Base-by-base conservation (phyloP, 2,797 vertebrate species). In the Tapera naevia region DNA sequence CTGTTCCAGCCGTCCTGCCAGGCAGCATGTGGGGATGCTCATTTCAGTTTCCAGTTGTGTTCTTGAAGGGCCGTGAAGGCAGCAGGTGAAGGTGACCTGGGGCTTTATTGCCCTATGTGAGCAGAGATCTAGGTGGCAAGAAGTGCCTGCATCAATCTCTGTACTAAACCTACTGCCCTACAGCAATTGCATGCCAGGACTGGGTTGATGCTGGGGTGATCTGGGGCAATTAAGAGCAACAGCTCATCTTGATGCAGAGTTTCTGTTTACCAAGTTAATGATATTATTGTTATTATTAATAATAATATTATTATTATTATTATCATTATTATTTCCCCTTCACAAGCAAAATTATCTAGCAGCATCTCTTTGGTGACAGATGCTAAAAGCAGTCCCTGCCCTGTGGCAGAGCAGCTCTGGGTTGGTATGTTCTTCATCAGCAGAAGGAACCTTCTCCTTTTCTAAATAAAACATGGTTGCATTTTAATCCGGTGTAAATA, bases 91-190 rank as follows among this genome's bases (percentile, higher is more conserved):
- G 45, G 25, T 28, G 33, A 60, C 39, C 64, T n/a, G 33, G 18
- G 37, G 51, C 18, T 66, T 43, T 46, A 65, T 56, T 25, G 11
- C 60, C 19, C 11, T 2, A 0, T 0, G 11, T 0, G 1, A n/a
- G 33, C 17, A 1, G 3, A 46, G 32, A 53, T 48, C 53, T n/a
- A 7, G 65, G 65, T 13, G 45, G 27, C 33, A 24, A 39, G 82
- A 39, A 65, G 76, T 5, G 3, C 39, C 30, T 2, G 0, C 21
- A 64, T 51, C 25, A 6, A 3, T 37, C 33, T 37, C 39, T 0
- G 2, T 13, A 6, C 4, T 23, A 16, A 50, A 17, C 39, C 1
- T 17, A 57, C 57, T 35, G 41, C 66, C 0, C 3, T 41, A 10
- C 30, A 33, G 48, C 7, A 0, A 6, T 8, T 6, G 50, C 1